phyloP scores from a whole-genome alignment of 2,113 vertebrate genomes.

The Elgaria multicarinata region DNA sequence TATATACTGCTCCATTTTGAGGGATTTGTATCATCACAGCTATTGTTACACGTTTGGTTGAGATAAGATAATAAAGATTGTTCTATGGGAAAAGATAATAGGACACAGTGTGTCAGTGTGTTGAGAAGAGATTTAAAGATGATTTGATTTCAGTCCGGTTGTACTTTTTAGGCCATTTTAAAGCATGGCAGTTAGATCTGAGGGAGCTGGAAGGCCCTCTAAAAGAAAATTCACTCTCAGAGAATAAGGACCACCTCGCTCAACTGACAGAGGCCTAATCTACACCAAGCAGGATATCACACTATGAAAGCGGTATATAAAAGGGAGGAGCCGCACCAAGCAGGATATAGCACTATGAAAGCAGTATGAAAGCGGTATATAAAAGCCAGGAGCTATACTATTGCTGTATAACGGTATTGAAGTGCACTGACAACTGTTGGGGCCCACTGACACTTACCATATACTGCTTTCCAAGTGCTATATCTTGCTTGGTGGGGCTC shows the following conservation, averaged over 20 bases:
- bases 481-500: too few relatives aligned
- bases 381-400: too few relatives aligned
- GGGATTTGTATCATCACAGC: not conserved
- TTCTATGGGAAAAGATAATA: not conserved
- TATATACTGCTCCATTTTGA: not conserved
- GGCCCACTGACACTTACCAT: too few relatives aligned
- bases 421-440: too few relatives aligned
- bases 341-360: too few relatives aligned
- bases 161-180: too few relatives aligned
- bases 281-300: too few relatives aligned
- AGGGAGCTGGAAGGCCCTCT: not conserved
- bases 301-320: too few relatives aligned
- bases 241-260: not conserved
- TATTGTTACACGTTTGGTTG: not conserved
- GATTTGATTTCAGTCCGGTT: not conserved
- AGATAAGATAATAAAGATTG: not conserved
- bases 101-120: not conserved
- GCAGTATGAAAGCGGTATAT: too few relatives aligned
- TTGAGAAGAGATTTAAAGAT: not conserved
- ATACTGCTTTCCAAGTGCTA: too few relatives aligned
- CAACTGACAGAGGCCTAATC: not conserved
- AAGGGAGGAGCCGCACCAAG: too few relatives aligned
- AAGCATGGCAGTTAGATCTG: not conserved
- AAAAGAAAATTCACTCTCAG: not conserved
- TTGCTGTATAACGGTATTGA: too few relatives aligned